Evolutionary conservation across 2,113 vertebrate genomes (phyloP), one percentile per base, ranked within the genome.

Genomic region (Rafetus swinhoei): DNA sequence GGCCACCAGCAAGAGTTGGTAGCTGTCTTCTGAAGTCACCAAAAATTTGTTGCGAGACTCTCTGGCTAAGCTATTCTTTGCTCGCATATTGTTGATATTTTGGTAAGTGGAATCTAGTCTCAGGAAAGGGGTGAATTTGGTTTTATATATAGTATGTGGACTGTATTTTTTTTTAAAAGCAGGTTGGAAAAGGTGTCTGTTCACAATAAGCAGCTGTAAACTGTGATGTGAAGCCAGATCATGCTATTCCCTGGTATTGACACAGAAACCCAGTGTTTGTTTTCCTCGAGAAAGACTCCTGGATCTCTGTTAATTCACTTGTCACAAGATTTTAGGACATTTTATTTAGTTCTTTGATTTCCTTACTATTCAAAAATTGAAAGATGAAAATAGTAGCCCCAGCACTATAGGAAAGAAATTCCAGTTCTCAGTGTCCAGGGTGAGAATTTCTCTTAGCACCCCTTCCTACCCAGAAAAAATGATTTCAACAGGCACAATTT

Each of bases 1-100:
- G 9, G 24, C 57, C 10, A 59, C 22, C 21, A 57, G 56, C 57
- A 59, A 25, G 57, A 59, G 10, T 59, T 60, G 25, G 25, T 60
- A 25, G 22, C 57, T 59, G 22, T 10, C 2, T 25, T 60, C 59
- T 60, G 59, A 60, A 25, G 59, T 25, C 59, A 60, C 12, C 59
- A 60, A 60, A 25, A 13, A 27, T 27, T 13, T 60, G 24, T 60
- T 60, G 25, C 27, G 25, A 60, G 59, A 60, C 12, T 24, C 11
- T 9, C 21, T 60, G 25, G 59, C 59, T 25, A 60, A 60, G 32
- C 65, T 72, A 35, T 19, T n/a, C 18, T 72, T 88, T 0, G 0
- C 91, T 90, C 80, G 0, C 2, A 56, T 89, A 77, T 45, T 50
- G 11, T 50, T 25, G 11, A 50, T 77, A 50, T 25, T 77, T 77